A percentile compares a stretch with the other conserved stretches of the same genome.
These are phyloP conservation scores for Mimachlamys varia DNA, from an alignment of 2,888 invertebrate species.

Conservation along the genomic window DNA sequence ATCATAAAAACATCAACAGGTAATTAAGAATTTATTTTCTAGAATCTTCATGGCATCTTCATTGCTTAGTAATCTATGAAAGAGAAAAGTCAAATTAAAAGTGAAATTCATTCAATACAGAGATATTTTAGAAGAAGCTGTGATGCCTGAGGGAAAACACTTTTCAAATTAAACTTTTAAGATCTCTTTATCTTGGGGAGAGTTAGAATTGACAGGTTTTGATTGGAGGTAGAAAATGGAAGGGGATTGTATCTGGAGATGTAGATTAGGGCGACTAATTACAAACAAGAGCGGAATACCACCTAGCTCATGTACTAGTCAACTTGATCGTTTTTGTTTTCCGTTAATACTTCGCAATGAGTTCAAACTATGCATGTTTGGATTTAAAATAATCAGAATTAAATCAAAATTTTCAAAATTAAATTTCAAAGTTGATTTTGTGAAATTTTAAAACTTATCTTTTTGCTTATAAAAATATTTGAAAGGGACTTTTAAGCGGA, in stretches of 20 bases:
- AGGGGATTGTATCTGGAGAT: not conserved
- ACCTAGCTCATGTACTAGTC: not conserved
- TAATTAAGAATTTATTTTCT: not conserved
- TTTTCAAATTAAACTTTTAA: conserved; percentile 34
- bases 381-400: not conserved
- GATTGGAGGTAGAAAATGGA: not conserved
- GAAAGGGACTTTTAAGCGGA: not conserved
- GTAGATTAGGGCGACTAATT: not conserved
- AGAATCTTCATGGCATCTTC: not conserved
- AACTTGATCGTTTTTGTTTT: not conserved
- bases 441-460: no score
- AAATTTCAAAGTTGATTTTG: no score
- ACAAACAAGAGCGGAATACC: not conserved
- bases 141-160: not conserved
- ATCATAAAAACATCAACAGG: no score
- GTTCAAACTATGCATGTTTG: not conserved
- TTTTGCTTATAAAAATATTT: no score
- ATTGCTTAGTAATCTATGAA: not conserved
- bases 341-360: no score
- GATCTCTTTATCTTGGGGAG: not conserved
- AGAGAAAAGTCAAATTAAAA: not conserved
- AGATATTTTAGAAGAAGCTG: not conserved
- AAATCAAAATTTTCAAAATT: not conserved
- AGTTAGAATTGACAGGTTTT: not conserved
- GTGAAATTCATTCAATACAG: not conserved